phyloP scores from a whole-genome alignment of 2,113 vertebrate species.

The Hippocampus barbouri region DNA sequence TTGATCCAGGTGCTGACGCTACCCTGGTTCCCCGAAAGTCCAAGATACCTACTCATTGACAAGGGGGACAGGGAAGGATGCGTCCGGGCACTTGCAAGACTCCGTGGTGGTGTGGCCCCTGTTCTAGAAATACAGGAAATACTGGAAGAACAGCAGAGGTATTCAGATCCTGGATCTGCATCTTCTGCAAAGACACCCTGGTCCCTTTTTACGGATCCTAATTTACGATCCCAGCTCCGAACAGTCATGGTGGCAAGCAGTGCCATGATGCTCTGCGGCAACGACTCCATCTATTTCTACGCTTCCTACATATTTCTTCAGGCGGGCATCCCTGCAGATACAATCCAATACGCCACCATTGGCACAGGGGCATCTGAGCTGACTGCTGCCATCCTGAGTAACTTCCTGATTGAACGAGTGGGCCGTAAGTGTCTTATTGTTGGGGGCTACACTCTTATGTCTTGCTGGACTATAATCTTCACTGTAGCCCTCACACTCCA shows the following conservation, averaged over 20 bases:
- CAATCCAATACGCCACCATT: conserved; percentile 77
- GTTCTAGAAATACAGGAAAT: conserved; percentile 80
- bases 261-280: conserved; percentile 87
- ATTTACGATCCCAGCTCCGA: conserved; percentile 71
- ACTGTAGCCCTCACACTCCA: conserved; percentile 78
- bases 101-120: conserved; percentile 69
- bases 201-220: conserved; percentile 69
- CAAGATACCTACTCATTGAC: conserved; percentile 88
- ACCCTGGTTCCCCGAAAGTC: conserved; percentile 87
- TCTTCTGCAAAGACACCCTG: conserved; percentile 53
- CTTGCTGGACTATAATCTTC: conserved; percentile 78
- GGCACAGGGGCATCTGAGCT: conserved; percentile 85
- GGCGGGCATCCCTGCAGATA: conserved; percentile 76
- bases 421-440: conserved; percentile 78
- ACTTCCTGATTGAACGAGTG: conserved; percentile 77
- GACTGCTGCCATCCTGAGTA: conserved; percentile 69
- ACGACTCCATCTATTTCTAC: conserved; percentile 84
- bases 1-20: conserved; percentile 79
- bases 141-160: conserved; percentile 70
- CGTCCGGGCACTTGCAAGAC: conserved; percentile 68
- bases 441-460: conserved; percentile 82
- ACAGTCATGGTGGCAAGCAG: conserved; percentile 77
- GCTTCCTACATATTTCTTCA: conserved; percentile 79
- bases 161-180: conserved; percentile 43
- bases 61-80: conserved; percentile 77